These are phyloP conservation scores for Calameuta filiformis DNA, from an alignment of 2,888 invertebrate genomes.

Conservation along the genomic window DNA sequence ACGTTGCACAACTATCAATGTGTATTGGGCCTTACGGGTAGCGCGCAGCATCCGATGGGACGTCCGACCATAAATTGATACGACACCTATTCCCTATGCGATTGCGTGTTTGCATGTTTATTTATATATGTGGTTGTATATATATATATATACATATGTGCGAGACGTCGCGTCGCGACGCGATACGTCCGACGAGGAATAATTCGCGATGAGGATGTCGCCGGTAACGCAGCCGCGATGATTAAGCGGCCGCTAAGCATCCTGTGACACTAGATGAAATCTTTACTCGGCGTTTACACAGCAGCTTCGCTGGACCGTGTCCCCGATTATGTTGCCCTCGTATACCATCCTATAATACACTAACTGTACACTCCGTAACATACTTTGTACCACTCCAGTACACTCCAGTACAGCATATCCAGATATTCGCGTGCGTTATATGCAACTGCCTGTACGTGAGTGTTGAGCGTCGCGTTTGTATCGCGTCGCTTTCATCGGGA, in stretches of 20 bases:
- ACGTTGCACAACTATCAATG: background rate
- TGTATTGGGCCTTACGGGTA: background rate
- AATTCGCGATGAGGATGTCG: background rate
- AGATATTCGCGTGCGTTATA: background rate
- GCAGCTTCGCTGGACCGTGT: background rate
- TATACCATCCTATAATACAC: background rate
- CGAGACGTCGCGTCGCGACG: background rate
- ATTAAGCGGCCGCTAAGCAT: background rate
- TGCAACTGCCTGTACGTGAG: background rate
- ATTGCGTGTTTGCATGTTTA: background rate
- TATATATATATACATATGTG: too few species aligned
- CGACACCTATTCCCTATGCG: background rate
- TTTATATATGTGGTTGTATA: background rate
- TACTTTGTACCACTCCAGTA: background rate
- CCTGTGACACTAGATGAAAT: background rate
- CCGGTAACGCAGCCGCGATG: background rate
- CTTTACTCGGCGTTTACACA: slow-evolving; percentile 3
- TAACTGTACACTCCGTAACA: background rate
- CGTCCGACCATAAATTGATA: background rate
- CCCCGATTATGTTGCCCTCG: slow-evolving; percentile 3
- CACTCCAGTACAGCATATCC: background rate
- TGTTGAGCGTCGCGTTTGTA: background rate
- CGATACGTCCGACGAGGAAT: background rate
- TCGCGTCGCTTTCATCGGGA: background rate
- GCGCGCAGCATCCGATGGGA: background rate